Evolutionary conservation across 2,888 invertebrate species (phyloP).

Genomic region (Agrotis segetum): DNA sequence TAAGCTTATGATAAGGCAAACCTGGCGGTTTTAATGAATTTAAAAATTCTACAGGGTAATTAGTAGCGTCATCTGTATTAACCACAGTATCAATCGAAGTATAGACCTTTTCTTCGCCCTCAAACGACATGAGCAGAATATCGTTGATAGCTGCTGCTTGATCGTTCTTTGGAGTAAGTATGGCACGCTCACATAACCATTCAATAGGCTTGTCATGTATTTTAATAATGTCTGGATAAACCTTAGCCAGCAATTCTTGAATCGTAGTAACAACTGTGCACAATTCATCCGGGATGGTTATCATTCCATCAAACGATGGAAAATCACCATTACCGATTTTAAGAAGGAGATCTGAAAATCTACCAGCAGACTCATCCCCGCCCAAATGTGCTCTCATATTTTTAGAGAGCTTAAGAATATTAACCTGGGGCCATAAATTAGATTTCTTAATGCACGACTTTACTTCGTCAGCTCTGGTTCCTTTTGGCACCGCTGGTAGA

Average conservation of each 20-base stretch:
- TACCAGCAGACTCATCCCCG: neutral
- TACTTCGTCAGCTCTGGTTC: neutral
- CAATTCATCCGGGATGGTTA: neutral
- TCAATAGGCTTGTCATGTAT: too few species aligned
- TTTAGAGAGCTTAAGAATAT: neutral
- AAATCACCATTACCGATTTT: constrained; percentile 52
- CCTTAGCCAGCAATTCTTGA: too few species aligned
- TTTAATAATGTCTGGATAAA: too few species aligned
- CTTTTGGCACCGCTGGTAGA: neutral
- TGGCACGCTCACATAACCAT: too few species aligned
- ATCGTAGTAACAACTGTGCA: too few species aligned
- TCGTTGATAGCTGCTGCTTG: too few species aligned
- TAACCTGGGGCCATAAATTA: neutral
- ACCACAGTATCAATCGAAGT: neutral
- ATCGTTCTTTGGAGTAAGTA: too few species aligned
- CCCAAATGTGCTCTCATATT: constrained; percentile 6
- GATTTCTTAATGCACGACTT: neutral
- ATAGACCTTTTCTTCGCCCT: neutral
- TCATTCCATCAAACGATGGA: constrained; percentile 15
- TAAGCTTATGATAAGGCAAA: neutral
- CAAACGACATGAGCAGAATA: neutral
- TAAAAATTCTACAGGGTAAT: neutral
- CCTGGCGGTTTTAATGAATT: neutral
- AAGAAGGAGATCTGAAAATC: constrained; percentile 38
- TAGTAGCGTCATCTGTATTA: neutral